phyloP scores from a whole-genome alignment of 2,888 invertebrate genomes.

The Drosophila lutescens region DNA sequence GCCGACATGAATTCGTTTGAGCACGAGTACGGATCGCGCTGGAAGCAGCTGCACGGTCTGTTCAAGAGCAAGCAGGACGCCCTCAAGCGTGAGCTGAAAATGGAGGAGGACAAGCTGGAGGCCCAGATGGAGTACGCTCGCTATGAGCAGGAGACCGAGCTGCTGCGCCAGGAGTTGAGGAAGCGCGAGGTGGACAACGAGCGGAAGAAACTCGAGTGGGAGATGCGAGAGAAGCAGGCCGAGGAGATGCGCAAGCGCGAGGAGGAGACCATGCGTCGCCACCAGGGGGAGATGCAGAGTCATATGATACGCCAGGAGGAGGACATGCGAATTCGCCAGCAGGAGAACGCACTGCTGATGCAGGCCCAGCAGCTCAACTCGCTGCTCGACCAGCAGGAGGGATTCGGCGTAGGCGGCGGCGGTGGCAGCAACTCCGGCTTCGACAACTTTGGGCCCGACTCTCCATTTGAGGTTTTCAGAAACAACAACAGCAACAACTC shows the following conservation, averaged over 20 bases:
- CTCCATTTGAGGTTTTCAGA: conserved; percentile 81
- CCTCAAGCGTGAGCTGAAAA: conserved; percentile 93
- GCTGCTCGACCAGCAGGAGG: conserved; percentile 89
- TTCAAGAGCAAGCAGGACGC: conserved; percentile 95
- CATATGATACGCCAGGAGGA: conserved; percentile 93
- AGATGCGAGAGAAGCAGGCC: conserved; percentile 91
- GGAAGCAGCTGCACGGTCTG: conserved; percentile 97
- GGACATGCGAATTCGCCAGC: conserved; percentile 92
- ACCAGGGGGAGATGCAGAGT: conserved; percentile 91
- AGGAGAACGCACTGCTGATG: conserved; percentile 94
- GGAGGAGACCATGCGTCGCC: conserved; percentile 88
- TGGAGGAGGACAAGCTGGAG: conserved; percentile 96
- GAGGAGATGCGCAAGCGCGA: conserved; percentile 91
- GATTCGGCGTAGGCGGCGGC: conserved; percentile 46
- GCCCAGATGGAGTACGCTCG: conserved; percentile 98
- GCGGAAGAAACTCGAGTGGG: conserved; percentile 93
- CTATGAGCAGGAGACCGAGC: conserved; percentile 98
- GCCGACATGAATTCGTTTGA: conserved; percentile 95
- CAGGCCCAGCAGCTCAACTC: conserved; percentile 89
- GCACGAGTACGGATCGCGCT: conserved; percentile 97
- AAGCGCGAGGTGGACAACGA: conserved; percentile 94
- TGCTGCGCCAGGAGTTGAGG: conserved; percentile 94
- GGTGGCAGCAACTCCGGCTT: conserved; percentile 50
- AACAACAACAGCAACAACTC: conserved; percentile 66
- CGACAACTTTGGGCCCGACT: conserved; percentile 75